Evolutionary conservation across 2,113 vertebrate species (phyloP).

Genomic region (Poecilia latipinna): DNA sequence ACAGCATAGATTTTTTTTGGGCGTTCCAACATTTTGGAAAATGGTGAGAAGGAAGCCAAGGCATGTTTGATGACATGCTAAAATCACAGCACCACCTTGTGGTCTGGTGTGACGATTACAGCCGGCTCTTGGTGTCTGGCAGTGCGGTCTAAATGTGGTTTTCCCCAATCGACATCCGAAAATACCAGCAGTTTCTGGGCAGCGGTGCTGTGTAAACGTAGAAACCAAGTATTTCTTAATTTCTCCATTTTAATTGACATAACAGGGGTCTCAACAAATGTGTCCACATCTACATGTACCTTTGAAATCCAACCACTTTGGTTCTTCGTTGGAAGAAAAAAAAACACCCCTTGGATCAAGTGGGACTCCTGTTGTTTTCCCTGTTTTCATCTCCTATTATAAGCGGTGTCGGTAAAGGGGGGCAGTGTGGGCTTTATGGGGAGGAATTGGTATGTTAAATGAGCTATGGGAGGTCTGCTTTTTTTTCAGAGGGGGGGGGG

Average conservation of each 20-base stretch:
- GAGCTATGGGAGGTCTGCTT: constrained; percentile 79
- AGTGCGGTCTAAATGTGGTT: no score
- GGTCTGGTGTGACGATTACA: no score
- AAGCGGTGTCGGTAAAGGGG: background rate
- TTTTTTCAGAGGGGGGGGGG: constrained; percentile 20
- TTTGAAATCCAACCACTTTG: constrained; percentile 34
- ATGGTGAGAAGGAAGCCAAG: no score
- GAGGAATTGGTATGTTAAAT: constrained; percentile 80
- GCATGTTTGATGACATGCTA: no score
- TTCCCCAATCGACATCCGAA: no score
- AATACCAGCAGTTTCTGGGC: no score
- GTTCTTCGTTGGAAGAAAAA: constrained; percentile 63
- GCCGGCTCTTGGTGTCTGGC: no score
- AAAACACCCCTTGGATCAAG: constrained; percentile 74
- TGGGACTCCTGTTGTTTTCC: constrained; percentile 72
- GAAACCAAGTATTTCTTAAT: no score
- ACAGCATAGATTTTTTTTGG: no score
- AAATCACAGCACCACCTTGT: no score
- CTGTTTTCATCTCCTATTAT: constrained; percentile 61
- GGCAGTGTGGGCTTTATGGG: constrained; percentile 54
- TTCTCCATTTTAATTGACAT: no score
- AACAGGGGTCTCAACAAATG: background rate
- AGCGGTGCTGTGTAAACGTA: no score
- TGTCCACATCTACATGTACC: background rate
- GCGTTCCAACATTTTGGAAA: background rate